Evolutionary conservation across 2,797 vertebrate genomes (phyloP).

Genomic region (Enteromius paludinosus): DNA sequence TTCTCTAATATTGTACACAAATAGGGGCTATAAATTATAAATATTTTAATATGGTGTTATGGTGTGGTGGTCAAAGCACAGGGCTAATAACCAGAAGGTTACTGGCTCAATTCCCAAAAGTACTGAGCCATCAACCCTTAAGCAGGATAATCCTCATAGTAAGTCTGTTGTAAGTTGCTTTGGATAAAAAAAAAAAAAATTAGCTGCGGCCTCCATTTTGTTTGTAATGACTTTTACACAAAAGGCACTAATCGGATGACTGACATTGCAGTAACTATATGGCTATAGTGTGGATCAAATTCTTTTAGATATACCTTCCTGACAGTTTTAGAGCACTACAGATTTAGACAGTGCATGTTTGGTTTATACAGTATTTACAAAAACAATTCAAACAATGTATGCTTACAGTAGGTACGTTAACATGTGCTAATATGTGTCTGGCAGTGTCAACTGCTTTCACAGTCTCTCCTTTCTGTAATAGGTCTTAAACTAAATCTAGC

Average conservation of each 20-base stretch:
- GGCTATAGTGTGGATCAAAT: not conserved
- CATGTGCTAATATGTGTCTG: not conserved
- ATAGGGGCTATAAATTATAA: not conserved
- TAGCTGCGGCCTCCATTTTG: too few species aligned
- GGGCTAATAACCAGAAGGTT: not conserved
- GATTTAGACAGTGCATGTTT: not conserved
- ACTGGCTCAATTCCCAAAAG: not conserved
- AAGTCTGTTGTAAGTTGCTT: not conserved
- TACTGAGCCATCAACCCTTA: not conserved
- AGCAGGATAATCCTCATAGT: not conserved
- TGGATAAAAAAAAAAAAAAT: not conserved
- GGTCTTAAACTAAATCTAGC: not conserved
- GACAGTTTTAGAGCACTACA: not conserved
- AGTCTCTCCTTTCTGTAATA: constrained; percentile 10
- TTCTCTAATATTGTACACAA: not conserved
- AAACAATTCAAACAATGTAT: not conserved
- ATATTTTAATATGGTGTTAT: not conserved
- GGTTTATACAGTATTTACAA: not conserved
- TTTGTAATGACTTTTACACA: not conserved
- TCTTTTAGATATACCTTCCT: not conserved
- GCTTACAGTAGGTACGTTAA: not conserved
- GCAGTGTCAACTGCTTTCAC: constrained; percentile 33
- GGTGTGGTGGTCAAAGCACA: not conserved
- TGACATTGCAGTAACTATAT: not conserved
- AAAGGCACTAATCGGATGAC: not conserved